A percentile compares a stretch with the other conserved stretches of the same genome.
These are phyloP conservation scores for Monochamus alternatus DNA, from an alignment of 2,888 invertebrate genomes.

Conservation along the genomic window DNA sequence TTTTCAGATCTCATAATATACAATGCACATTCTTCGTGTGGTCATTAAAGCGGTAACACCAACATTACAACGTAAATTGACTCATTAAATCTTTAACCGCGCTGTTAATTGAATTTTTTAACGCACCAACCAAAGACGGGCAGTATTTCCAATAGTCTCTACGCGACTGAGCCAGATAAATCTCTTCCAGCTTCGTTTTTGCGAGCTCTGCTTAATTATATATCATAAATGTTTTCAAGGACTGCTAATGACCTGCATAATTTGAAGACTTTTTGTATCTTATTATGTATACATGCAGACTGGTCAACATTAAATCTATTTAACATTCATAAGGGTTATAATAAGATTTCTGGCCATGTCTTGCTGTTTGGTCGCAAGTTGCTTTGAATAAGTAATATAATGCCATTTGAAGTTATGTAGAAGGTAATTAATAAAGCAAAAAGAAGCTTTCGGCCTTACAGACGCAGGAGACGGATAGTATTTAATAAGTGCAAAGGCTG, in stretches of 20 bases:
- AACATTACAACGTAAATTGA: constrained; percentile 39
- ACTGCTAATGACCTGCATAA: constrained; percentile 10
- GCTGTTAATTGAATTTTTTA: constrained; percentile 42
- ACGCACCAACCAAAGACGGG: constrained; percentile 14
- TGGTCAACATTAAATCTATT: background rate
- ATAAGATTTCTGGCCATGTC: background rate
- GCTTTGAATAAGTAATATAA: constrained; percentile 6
- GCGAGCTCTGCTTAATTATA: background rate
- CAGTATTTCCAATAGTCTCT: constrained; percentile 7
- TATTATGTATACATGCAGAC: background rate
- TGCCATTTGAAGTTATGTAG: background rate
- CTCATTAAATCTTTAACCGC: constrained; percentile 44
- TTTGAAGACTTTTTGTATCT: background rate
- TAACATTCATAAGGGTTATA: constrained; percentile 3
- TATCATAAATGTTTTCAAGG: constrained; percentile 7
- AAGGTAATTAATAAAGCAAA: background rate
- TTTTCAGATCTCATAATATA: constrained; percentile 31
- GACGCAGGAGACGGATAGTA: too few species aligned
- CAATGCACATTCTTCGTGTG: constrained; percentile 24
- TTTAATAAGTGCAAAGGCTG: too few species aligned
- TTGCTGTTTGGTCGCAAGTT: background rate
- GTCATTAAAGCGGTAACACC: constrained; percentile 38
- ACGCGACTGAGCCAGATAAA: background rate
- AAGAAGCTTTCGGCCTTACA: too few species aligned
- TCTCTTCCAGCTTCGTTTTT: constrained; percentile 1